phyloP scores from a whole-genome alignment of 2,797 vertebrate genomes.

The Sebastes nivosus region DNA sequence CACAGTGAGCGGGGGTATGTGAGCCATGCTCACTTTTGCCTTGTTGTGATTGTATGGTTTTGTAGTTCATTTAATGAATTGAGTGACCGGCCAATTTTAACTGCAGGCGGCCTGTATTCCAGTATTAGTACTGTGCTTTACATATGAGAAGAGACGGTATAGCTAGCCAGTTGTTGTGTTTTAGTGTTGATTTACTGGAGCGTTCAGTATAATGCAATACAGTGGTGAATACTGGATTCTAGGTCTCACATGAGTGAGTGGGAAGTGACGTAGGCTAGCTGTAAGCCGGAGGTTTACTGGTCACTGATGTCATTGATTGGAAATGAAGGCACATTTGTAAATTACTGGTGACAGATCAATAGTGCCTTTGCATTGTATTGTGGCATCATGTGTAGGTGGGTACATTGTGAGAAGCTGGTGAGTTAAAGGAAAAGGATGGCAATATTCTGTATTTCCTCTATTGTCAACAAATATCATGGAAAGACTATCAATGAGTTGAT shows the following conservation, averaged over 20 bases:
- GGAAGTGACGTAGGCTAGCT: conserved; percentile 45
- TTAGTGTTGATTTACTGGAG: neutral
- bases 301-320: neutral
- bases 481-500: neutral
- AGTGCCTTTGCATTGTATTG: neutral
- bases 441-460: neutral
- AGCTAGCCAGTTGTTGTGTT: neutral
- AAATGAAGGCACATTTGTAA: neutral
- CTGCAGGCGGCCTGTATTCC: neutral
- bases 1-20: no score
- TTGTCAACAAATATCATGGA: neutral
- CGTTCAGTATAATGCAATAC: conserved; percentile 25
- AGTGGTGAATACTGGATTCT: conserved; percentile 26
- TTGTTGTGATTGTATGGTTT: neutral
- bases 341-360: conserved; percentile 8
- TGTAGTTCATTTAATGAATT: neutral
- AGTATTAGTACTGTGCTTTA: neutral
- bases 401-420: neutral
- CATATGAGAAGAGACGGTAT: conserved; percentile 13
- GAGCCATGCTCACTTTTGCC: no score
- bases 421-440: neutral
- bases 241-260: conserved; percentile 34
- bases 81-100: neutral
- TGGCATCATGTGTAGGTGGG: neutral
- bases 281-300: conserved; percentile 31